Base-by-base conservation (phyloP, 2,113 vertebrate species). In the Okapia johnstoni region DNA sequence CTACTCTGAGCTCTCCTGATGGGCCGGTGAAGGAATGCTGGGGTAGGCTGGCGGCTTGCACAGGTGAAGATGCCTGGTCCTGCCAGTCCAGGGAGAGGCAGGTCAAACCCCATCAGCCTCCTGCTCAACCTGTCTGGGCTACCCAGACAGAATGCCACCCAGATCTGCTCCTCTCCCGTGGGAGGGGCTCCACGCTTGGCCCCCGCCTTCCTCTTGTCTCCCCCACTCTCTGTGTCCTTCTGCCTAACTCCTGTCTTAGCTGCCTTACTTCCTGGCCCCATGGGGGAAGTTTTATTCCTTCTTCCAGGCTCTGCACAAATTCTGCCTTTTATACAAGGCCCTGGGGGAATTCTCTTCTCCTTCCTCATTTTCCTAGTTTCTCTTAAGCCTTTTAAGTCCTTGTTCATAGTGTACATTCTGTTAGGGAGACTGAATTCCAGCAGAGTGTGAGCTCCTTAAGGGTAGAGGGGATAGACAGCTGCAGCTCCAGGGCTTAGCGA, bases 11-110 rank as follows among this genome's bases (percentile, higher is more conserved):
- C 33, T 48, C 50, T 91, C 57, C 60, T 76, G 33, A 40, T 43
- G 54, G 60, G 85, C 79, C 55, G 81, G 85, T 48, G 5, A 26
- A 89, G 86, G 85, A 48, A 94, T 33, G 58, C 88, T 93, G 86
- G 83, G 85, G 3, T 43, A 66, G 52, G 36, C 73, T 86, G 58
- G 60, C 60, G 58, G 60, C 84, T 58, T 77, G 77, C 30, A 2
- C 16, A 76, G 16, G 43, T 21, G 14, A 25, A 21, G 76, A 80
- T 52, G n/a, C 30, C 30, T 19, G 25, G 48, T 86, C 70, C 73
- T 86, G 61, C 61, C 52, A 73, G 28, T 66, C 30, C 26, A 48
- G n/a, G 12, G 86, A 93, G 52, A 85, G 79, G 66, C 89, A 40
- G 52, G 81, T 80, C 54, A n/a, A 13, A n/a, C 36, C 19, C 54